Base-by-base conservation (phyloP, 2,888 invertebrate species). In the Colostygia pectinataria region DNA sequence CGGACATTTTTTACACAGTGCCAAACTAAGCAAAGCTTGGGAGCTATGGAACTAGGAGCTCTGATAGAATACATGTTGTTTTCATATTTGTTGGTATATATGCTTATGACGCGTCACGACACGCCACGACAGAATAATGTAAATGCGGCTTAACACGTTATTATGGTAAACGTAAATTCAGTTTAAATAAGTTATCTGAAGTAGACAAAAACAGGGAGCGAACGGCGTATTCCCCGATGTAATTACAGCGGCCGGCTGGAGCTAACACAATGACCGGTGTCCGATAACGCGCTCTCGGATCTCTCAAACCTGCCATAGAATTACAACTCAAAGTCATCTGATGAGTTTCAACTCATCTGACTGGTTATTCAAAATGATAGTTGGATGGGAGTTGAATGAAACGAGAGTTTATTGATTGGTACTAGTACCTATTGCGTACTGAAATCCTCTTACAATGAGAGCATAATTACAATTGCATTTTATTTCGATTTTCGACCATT, bases 181-280 rank as follows among this genome's bases (percentile, higher is more conserved):
- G 51, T 46, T 33, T 38, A 38, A 52, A 42, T 33, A 46, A 51
- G 51, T 46, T 52, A 42, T 46, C 33, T 41, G 37, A 14, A 34
- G 25, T 27, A 33, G 43, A 34, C 44, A 36, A 40, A 46, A 52
- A 46, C 52, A 46, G 52, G 46, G 33, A 33, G 33, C 18, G 32
- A 46, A 37, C 44, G 20, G 32, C 24, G 51, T 52, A 84, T 85
- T 88, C 88, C 87, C 88, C 77, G 78, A 87, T 83, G 87, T 84
- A 87, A 88, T 88, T 88, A 88, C 77, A 59, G 69, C 54, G 78
- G 68, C 71, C 72, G 80, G 78, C 74, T 79, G 79, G 65, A 62
- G 64, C 74, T 84, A 84, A 85, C 80, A 84, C 83, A 83, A 83
- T 82, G 85, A 81, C 82, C 81, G 77, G 46, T 75, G 80, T 65